These are phyloP conservation scores for Caligus rogercresseyi DNA, from an alignment of 1,140 invertebrate species.

Conservation along the genomic window DNA sequence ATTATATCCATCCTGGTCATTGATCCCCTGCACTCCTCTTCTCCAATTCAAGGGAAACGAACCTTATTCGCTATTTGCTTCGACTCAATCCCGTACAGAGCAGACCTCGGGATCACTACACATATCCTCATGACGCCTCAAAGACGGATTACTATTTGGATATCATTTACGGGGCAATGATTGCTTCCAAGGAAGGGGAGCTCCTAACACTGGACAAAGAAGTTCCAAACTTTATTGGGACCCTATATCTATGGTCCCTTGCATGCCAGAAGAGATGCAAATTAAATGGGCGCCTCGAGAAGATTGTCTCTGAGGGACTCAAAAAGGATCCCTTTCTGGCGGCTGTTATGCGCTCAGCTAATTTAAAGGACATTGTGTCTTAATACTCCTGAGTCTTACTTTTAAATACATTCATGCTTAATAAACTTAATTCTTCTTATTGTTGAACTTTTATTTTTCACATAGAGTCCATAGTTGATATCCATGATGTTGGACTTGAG, in stretches of 20 bases:
- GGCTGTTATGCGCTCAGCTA: background rate
- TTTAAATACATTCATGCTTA: background rate
- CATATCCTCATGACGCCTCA: too few species aligned
- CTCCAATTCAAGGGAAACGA: constrained; percentile 34
- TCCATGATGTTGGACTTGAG: too few species aligned
- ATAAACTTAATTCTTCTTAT: background rate
- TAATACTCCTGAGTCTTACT: background rate
- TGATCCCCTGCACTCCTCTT: constrained; percentile 27
- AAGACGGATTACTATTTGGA: constrained; percentile 25
- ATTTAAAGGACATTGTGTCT: background rate
- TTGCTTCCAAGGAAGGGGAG: too few species aligned
- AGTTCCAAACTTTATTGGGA: too few species aligned
- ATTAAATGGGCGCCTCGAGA: background rate
- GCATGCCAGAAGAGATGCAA: background rate
- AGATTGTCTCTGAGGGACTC: background rate
- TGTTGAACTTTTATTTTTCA: too few species aligned
- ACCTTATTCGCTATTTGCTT: constrained; percentile 35
- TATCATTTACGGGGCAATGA: too few species aligned
- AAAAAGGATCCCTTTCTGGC: background rate
- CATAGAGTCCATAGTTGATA: too few species aligned
- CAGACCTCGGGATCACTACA: too few species aligned
- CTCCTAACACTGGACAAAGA: too few species aligned
- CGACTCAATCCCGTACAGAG: constrained; percentile 34
- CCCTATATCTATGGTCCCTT: background rate
- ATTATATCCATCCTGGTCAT: constrained; percentile 30